Conservation (phyloP, 2,797 vertebrate species). For the Manis pentadactyla region DNA sequence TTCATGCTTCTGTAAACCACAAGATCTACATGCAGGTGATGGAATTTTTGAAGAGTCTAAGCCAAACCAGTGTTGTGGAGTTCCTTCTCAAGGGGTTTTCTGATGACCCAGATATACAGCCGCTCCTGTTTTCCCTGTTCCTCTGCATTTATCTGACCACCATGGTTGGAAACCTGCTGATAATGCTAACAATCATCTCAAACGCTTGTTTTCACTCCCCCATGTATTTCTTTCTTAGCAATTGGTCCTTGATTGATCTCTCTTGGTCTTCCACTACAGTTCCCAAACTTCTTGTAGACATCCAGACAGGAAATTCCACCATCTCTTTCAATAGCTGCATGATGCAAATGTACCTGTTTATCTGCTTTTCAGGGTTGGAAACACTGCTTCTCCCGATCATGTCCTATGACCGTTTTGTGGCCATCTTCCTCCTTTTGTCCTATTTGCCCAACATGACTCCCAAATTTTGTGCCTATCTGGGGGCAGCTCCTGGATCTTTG, state of each 20-base stretch:
- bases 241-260: conserved; percentile 29
- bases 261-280: no score
- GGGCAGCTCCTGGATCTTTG: conserved; percentile 13
- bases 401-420: not conserved
- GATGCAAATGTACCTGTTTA: not conserved
- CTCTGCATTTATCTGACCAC: no score
- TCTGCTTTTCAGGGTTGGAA: not conserved
- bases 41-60: no score
- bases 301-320: no score
- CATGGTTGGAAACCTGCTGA: no score
- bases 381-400: not conserved
- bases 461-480: not conserved
- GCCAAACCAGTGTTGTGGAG: no score
- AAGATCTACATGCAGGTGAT: not conserved
- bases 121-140: no score
- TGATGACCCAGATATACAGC: no score
- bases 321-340: no score
- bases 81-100: no score
- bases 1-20: not conserved
- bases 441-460: not conserved
- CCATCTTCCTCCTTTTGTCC: conserved; percentile 27
- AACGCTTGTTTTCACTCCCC: not conserved
- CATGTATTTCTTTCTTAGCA: conserved; percentile 50
- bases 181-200: not conserved
- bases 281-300: no score